Percentiles rank a stretch among this genome's conserved stretches.
Evolutionary conservation across 2,888 invertebrate genomes (phyloP).

Genomic region (Meliscaeva auricollis): DNA sequence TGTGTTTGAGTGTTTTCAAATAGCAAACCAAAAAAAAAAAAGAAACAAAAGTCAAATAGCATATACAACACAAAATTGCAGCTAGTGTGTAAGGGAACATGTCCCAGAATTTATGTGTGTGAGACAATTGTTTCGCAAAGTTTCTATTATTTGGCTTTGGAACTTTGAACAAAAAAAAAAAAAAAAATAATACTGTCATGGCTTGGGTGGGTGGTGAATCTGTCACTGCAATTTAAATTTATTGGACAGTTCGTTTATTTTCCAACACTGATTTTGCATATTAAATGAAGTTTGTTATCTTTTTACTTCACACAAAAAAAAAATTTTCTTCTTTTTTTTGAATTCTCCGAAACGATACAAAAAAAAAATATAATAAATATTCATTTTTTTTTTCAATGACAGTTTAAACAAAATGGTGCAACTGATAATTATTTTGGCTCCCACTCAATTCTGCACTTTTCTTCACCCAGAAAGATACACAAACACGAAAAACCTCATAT

Average conservation of each 20-base stretch:
- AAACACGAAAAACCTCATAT: background rate
- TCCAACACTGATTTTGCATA: background rate
- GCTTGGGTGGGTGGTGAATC: background rate
- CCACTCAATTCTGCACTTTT: background rate
- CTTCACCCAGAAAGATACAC: background rate
- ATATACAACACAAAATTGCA: no score
- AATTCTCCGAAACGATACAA: no score
- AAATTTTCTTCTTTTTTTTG: no score
- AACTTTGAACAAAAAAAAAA: background rate
- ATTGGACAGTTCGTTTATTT: background rate
- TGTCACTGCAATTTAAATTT: background rate
- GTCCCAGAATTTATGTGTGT: background rate
- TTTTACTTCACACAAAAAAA: no score
- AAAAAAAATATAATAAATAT: no score
- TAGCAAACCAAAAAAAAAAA: no score
- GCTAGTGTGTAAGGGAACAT: background rate
- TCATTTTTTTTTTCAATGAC: no score
- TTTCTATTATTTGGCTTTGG: background rate
- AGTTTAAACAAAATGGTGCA: no score
- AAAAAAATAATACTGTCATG: background rate
- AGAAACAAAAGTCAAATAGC: no score
- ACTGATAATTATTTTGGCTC: background rate
- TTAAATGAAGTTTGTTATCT: no score
- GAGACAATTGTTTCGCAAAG: slow-evolving; percentile 16
- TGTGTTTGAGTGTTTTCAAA: background rate